Evolutionary conservation across 2,113 vertebrate species (phyloP), one percentile per base, ranked within the genome.

Genomic region (Piprites chloris): DNA sequence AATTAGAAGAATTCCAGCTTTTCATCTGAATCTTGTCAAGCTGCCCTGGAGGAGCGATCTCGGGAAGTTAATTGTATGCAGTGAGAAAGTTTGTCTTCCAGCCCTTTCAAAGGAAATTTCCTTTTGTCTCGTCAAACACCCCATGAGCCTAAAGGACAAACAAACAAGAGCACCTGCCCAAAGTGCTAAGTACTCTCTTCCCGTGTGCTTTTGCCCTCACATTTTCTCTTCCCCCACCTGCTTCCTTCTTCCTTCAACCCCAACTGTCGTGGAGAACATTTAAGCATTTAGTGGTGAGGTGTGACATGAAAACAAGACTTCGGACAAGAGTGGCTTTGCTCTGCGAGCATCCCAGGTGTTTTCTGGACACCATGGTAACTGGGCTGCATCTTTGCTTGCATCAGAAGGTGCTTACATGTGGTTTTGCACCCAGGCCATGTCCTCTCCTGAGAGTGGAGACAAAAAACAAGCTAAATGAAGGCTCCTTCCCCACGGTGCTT

Each of bases 1-100:
- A 90, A 49, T 93, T 88, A 83, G 55, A 88, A 59, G 76, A 88
- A 80, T 90, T 77, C 71, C 72, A 85, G 59, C 67, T 88, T 67
- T 87, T 94, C 65, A 13, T 56, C 44, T 92, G 85, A 72, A 71
- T 58, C 69, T 87, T 41, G 37, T 35, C 62, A 30, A 87, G 77
- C 41, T 87, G 66, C 49, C 80, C 69, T 79, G 84, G 26, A 59
- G 81, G 81, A 87, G 23, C 5, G 12, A 9, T 73, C 72, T 41
- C 4, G 2, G 28, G 24, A 33, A 86, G 44, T 63, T 93, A 75
- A 78, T 26, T 2, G 24, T 30, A 56, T 44, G 47, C 65, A 61
- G 61, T 14, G 72, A 91, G 61, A 63, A 69, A 67, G 9, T 83
- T 85, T 87, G 20, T 73, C 82, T 68, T 91, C 46, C 66, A 81